Evolutionary conservation across 1,140 invertebrate genomes (phyloP).

Genomic region (Drosophila neocordata): DNA sequence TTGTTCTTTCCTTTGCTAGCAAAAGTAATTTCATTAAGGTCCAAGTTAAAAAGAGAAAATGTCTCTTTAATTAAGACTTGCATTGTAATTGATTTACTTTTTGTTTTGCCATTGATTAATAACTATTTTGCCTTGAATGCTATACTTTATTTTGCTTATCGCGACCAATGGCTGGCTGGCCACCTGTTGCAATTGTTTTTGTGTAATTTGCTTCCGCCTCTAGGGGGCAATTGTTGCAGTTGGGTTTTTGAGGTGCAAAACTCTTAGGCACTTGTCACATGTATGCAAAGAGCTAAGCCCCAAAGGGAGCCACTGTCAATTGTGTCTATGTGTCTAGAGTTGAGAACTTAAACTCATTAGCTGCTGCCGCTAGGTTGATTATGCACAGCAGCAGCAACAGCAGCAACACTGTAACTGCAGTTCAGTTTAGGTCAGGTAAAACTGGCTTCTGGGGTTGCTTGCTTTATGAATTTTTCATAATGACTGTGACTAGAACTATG

Average conservation of each 20-base stretch:
- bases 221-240: slow-evolving; percentile 1
- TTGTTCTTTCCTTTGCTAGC: background rate
- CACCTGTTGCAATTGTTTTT: slow-evolving; percentile 24
- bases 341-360: slow-evolving; percentile 79
- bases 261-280: slow-evolving; percentile 15
- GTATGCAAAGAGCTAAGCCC: slow-evolving; percentile 14
- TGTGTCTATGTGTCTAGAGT: slow-evolving; percentile 62
- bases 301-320: slow-evolving; percentile 58
- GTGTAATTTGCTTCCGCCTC: slow-evolving; percentile 5
- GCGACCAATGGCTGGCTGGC: background rate
- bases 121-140: background rate
- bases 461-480: slow-evolving; percentile 73
- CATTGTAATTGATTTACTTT: background rate
- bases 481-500: slow-evolving; percentile 25
- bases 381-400: slow-evolving; percentile 42
- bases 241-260: slow-evolving; percentile 19
- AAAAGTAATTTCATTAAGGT: slow-evolving; percentile 72
- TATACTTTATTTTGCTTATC: background rate
- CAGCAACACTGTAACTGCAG: slow-evolving; percentile 4
- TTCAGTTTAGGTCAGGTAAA: slow-evolving; percentile 29
- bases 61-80: slow-evolving; percentile 47
- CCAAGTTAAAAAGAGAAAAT: slow-evolving; percentile 36
- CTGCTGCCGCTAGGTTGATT: slow-evolving; percentile 64
- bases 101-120: slow-evolving; percentile 4
- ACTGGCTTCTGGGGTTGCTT: slow-evolving; percentile 24